Percentiles rank a stretch among this genome's conserved stretches.
Evolutionary conservation across 2,113 vertebrate genomes (phyloP).

Genomic region (Varanus salvator): DNA sequence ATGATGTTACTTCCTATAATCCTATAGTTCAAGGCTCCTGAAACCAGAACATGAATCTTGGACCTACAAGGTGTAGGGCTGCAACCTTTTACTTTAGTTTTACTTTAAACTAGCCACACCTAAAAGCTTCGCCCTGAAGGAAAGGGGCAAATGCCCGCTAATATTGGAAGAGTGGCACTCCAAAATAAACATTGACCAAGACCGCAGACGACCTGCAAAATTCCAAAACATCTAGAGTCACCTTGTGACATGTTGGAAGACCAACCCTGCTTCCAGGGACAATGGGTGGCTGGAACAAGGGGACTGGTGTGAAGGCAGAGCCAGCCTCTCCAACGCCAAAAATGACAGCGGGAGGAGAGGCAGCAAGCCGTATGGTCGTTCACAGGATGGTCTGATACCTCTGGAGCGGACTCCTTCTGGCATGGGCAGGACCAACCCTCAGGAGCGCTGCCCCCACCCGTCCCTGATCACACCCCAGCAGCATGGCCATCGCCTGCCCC

Average conservation of each 20-base stretch:
- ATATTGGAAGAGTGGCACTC: no score
- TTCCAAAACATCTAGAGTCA: not conserved
- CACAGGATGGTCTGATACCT: no score
- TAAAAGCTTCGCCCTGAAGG: not conserved
- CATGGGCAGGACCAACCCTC: no score
- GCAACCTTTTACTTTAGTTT: not conserved
- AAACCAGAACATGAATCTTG: not conserved
- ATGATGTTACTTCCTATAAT: not conserved
- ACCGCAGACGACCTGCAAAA: not conserved
- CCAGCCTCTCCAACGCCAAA: not conserved
- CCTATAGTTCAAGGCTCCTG: not conserved
- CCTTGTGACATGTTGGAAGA: not conserved
- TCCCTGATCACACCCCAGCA: no score
- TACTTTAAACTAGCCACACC: not conserved
- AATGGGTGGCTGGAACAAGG: no score
- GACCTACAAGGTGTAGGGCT: no score
- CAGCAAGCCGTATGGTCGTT: not conserved
- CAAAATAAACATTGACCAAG: not conserved
- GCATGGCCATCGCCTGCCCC: no score
- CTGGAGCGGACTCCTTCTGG: no score
- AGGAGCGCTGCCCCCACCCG: no score
- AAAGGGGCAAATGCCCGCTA: no score
- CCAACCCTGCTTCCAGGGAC: no score
- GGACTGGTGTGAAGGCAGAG: not conserved
- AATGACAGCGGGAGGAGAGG: not conserved